These are phyloP conservation scores for Drosophila melanica DNA, from an alignment of 1,140 invertebrate genomes.

Conservation along the genomic window DNA sequence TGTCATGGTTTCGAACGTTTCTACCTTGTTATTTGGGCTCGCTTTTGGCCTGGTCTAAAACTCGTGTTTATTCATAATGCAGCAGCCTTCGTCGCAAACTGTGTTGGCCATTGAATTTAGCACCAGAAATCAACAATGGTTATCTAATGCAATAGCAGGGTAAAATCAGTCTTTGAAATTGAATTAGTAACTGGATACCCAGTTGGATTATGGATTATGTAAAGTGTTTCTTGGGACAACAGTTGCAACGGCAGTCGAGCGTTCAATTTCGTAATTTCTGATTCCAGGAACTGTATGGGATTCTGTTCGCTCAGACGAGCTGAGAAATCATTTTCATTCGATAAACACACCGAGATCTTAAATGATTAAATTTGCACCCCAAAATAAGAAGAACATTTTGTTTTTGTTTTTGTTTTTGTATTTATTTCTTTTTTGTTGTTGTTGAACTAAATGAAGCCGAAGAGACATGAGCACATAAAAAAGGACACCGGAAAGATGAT, in stretches of 20 bases:
- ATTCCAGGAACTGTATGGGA: neutral
- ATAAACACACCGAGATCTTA: neutral
- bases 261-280: neutral
- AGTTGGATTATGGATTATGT: neutral
- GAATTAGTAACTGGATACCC: neutral
- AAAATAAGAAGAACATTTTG: too few species aligned
- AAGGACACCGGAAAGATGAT: conserved; percentile 28
- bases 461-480: conserved; percentile 28
- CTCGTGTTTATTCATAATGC: neutral
- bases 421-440: neutral
- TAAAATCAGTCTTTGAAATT: too few species aligned
- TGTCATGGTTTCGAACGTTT: neutral
- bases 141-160: too few species aligned
- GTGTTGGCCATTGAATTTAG: too few species aligned
- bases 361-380: neutral
- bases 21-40: neutral
- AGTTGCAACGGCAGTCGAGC: neutral
- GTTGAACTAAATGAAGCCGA: conserved; percentile 29
- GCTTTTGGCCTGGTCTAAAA: neutral
- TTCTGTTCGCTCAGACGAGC: neutral
- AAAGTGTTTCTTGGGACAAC: neutral
- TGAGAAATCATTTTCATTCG: neutral
- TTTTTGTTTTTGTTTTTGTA: too few species aligned
- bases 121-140: too few species aligned
- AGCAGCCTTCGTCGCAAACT: neutral